phyloP scores from a whole-genome alignment of 2,888 invertebrate genomes.

The Glyphotaelius pellucidus region DNA sequence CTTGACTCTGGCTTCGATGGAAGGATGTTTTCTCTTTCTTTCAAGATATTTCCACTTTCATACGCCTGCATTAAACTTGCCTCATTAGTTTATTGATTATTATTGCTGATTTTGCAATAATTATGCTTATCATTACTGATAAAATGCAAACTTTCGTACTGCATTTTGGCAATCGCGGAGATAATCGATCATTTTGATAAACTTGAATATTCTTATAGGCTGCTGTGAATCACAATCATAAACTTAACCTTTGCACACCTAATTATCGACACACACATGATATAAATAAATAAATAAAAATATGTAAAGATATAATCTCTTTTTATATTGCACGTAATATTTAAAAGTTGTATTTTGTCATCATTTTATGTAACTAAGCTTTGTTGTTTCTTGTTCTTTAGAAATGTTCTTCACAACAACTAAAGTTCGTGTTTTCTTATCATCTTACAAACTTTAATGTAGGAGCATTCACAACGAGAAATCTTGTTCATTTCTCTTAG shows the following conservation, averaged over 20 bases:
- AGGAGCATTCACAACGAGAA: neutral
- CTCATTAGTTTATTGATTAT: neutral
- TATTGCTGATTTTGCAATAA: neutral
- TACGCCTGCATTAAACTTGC: neutral
- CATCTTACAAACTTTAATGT: neutral
- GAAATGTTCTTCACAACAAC: neutral
- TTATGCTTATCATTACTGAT: neutral
- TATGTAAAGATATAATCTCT: neutral
- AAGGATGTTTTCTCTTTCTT: no score
- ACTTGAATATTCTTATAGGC: neutral
- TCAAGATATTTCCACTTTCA: neutral
- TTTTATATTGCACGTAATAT: neutral
- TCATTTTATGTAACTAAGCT: neutral
- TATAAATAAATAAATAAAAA: neutral
- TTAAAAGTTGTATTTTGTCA: neutral
- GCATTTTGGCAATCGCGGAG: neutral
- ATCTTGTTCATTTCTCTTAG: neutral
- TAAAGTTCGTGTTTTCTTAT: neutral
- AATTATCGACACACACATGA: neutral
- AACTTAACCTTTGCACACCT: neutral
- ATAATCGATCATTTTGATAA: neutral
- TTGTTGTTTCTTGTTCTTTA: neutral
- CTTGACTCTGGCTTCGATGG: no score
- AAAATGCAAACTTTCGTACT: neutral
- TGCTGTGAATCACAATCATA: neutral